Evolutionary conservation across 2,888 invertebrate species (phyloP).

Genomic region (Pristionchus arcanus): DNA sequence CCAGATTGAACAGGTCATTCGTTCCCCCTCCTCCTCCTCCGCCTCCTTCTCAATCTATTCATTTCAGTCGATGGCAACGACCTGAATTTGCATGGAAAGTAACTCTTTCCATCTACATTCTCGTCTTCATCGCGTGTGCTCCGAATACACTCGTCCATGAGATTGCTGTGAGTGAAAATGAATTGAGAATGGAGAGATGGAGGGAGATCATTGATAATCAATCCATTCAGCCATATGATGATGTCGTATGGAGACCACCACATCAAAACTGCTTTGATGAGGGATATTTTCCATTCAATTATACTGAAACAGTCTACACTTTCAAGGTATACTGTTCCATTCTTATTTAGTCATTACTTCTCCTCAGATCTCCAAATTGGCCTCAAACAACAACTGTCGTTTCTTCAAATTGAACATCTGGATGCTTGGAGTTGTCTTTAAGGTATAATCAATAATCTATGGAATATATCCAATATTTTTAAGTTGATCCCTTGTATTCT

Average conservation of each 20-base stretch:
- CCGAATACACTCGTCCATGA: constrained; percentile 77
- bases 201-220: neutral
- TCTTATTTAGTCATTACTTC: neutral
- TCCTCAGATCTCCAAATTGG: constrained; percentile 63
- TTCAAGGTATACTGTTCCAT: constrained; percentile 65
- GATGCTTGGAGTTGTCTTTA: constrained; percentile 77
- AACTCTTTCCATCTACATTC: constrained; percentile 66
- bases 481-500: constrained; percentile 77
- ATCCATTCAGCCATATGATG: constrained; percentile 42
- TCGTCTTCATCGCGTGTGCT: constrained; percentile 72
- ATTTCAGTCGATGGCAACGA: constrained; percentile 73
- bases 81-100: constrained; percentile 73
- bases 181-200: neutral
- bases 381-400: constrained; percentile 71
- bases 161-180: constrained; percentile 60
- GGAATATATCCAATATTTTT: constrained; percentile 13
- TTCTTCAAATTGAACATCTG: constrained; percentile 77
- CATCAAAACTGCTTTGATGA: constrained; percentile 57
- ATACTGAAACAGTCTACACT: constrained; percentile 71
- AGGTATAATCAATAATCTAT: constrained; percentile 59
- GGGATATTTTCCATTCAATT: constrained; percentile 61
- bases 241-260: constrained; percentile 60
- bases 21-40: neutral
- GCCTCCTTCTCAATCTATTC: neutral
- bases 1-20: constrained; percentile 70